Conservation (phyloP, 1,140 invertebrate species). For the Chionoecetes opilio region DNA sequence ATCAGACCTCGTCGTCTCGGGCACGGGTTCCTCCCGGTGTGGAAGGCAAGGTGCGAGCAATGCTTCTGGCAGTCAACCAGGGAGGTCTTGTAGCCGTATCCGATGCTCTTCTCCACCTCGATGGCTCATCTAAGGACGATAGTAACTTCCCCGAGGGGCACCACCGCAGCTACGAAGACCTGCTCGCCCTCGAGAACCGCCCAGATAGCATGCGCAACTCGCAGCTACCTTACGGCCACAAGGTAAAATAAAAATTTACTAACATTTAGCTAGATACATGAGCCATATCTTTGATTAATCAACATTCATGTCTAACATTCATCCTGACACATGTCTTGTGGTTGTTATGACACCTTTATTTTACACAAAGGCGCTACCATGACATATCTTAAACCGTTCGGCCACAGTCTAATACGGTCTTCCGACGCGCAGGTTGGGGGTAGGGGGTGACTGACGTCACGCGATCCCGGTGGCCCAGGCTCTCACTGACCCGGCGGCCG, state of each 20-base stretch:
- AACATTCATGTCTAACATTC: too few species aligned
- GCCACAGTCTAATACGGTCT: too few species aligned
- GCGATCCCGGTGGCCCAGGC: too few species aligned
- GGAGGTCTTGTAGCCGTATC: conserved; percentile 56
- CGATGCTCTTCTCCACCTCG: conserved; percentile 3
- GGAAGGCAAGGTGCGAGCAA: not conserved
- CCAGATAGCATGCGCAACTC: not conserved
- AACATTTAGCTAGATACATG: too few species aligned
- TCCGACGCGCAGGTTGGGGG: too few species aligned
- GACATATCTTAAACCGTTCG: too few species aligned
- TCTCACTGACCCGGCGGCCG: too few species aligned
- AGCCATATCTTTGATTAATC: too few species aligned
- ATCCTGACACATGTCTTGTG: too few species aligned
- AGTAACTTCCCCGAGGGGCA: not conserved
- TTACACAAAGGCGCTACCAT: too few species aligned
- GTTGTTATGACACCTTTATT: too few species aligned
- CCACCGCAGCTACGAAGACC: not conserved
- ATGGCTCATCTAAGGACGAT: not conserved
- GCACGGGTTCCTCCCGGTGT: not conserved
- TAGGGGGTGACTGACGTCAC: too few species aligned
- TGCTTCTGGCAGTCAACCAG: conserved; percentile 44
- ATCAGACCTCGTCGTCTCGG: conserved; percentile 22
- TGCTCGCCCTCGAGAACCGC: not conserved
- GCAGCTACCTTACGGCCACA: not conserved
- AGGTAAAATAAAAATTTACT: not conserved